Base-by-base conservation (phyloP, 30 jellyfish, hydroid and myxozoan species). In the Nemopilema nomurai region DNA sequence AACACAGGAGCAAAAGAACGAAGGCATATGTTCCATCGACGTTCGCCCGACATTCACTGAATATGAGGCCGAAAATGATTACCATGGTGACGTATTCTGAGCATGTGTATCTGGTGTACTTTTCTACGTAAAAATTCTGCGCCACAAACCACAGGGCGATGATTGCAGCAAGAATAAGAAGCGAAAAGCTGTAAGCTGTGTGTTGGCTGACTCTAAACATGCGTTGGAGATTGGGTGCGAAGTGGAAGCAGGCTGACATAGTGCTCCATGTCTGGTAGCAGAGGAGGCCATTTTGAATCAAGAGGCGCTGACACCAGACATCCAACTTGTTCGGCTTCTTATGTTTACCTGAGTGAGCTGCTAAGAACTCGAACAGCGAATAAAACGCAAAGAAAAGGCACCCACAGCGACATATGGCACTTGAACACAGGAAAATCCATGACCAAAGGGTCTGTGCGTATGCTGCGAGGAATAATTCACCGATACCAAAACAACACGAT, bases 241-340 rank as follows among this genome's bases (percentile, higher is more conserved):
- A 74, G n/a, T 62, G 26, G 50, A 84, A 31, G 66, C 93, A 19
- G 18, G 66, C 50, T 1, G 76, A 31, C 0, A 77, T 51, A 16
- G 87, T 25, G 64, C 83, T 73, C 93, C 87, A 84, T 4, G 93
- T 80, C 69, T 84, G 93, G 33, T 53, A 73, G 74, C 87, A 74
- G 0, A 84, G 78, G 17, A 84, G 25, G 79, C 93, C 93, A 84
- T 84, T 84, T 51, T 84, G 93, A 65, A 84, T 24, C 51, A 84
- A 28, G 25, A 27, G 69, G 25, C 93, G 71, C 32, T 84, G 93
- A 29, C 93, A 84, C 71, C 78, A 74, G 26, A 84, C 83, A 63
- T 84, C 93, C 62, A 84, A 74, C 65, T 33, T 33, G 78, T 49
- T 84, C 29, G 83, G 77, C 17, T 49, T n/a, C 31, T 52, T 65